Base-by-base conservation (phyloP, 2,113 vertebrate species). In the Scartelaos histophorus region DNA sequence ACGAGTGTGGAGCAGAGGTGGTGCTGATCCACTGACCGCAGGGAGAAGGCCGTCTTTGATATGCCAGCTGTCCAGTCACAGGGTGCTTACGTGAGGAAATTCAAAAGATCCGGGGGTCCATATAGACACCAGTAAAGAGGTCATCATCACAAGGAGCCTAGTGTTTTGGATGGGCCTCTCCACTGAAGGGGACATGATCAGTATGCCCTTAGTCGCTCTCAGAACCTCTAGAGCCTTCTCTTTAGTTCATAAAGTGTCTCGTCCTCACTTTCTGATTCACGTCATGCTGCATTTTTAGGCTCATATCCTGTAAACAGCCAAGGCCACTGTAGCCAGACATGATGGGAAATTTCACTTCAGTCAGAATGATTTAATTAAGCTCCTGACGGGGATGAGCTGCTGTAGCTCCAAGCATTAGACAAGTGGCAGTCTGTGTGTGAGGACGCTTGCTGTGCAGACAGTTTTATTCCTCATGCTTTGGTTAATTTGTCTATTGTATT, bases 51-150 rank as follows among this genome's bases (percentile, higher is more conserved):
- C 5, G 76, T 67, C 77, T 79, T 86, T 91, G 84, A 87, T 80
- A 16, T 69, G 79, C 78, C 91, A 91, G 89, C 89, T 93, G 91
- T 67, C 78, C 11, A 80, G 81, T 87, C 88, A 87, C 80, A 67
- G 80, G 80, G 80, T 46, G 58, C 54, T 57, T 66, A 75, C 62
- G 82, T 87, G 83, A 45, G 51, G 81, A 79, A 62, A 75, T 67
- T 74, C 17, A 83, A 70, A 76, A 72, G 74, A 80, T 47, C 73
- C 69, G 67, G 46, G 62, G 49, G 70, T 34, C 54, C 47, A 47
- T 64, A 79, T 66, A 72, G 74, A 84, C 74, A 81, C 79, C 85
- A 90, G 83, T 77, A 73, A 90, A 82, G 81, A 57, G 80, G 79
- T 73, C 84, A 72, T 82, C 78, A 66, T 69, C 71, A 91, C 86